Evolutionary conservation across 1,140 invertebrate genomes (phyloP).

Genomic region (Euwallacea fornicatus): DNA sequence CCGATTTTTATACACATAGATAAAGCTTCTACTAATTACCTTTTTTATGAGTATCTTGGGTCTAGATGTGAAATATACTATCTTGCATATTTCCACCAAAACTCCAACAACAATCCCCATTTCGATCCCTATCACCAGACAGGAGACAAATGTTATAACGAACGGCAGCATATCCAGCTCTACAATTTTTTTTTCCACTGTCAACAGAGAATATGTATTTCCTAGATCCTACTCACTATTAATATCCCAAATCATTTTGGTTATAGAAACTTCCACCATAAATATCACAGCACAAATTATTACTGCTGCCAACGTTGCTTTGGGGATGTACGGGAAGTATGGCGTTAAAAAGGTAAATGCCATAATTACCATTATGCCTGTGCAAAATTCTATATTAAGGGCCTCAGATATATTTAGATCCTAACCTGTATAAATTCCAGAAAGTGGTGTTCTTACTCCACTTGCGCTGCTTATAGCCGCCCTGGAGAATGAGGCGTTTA

Average conservation of each 20-base stretch:
- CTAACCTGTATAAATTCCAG: slow-evolving; percentile 66
- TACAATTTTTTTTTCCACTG: slow-evolving; percentile 49
- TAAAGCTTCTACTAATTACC: slow-evolving; percentile 25
- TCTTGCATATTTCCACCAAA: slow-evolving; percentile 71
- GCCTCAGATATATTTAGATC: too few relatives aligned
- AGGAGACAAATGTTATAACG: slow-evolving; percentile 70
- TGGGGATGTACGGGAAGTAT: slow-evolving; percentile 72
- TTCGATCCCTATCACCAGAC: slow-evolving; percentile 76
- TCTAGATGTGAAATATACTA: slow-evolving; percentile 78
- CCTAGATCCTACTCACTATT: slow-evolving; percentile 57
- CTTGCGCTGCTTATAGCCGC: slow-evolving; percentile 76
- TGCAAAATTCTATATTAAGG: neutral
- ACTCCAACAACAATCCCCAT: slow-evolving; percentile 83
- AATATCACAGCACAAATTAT: slow-evolving; percentile 72
- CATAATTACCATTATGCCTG: slow-evolving; percentile 60
- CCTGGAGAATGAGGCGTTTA: slow-evolving; percentile 71
- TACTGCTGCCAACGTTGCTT: slow-evolving; percentile 65
- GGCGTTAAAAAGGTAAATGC: slow-evolving; percentile 65
- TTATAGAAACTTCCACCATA: slow-evolving; percentile 65
- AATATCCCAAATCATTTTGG: slow-evolving; percentile 64
- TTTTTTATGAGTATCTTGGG: slow-evolving; percentile 66
- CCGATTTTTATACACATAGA: too few relatives aligned
- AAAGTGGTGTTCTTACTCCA: slow-evolving; percentile 72
- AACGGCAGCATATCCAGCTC: slow-evolving; percentile 78
- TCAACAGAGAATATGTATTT: neutral